phyloP scores from a whole-genome alignment of 2,888 invertebrate species.

The Trilocha varians region DNA sequence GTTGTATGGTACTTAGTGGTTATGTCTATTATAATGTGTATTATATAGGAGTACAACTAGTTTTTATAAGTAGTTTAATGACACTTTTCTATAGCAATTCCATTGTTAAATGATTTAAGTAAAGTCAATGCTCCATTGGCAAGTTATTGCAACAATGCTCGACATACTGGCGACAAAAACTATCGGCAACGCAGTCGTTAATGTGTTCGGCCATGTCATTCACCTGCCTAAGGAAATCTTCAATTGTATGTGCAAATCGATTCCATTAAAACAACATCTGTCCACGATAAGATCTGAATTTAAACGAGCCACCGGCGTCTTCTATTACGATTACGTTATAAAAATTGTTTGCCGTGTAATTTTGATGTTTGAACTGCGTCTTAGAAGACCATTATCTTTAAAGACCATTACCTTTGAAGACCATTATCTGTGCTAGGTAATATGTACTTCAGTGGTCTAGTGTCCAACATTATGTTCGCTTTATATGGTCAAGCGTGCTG shows the following conservation, averaged over 20 bases:
- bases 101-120: background rate
- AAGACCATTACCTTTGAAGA: too few species aligned
- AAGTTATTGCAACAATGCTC: slow-evolving; percentile 30
- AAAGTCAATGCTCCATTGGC: slow-evolving; percentile 24
- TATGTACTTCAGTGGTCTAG: background rate
- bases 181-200: slow-evolving; percentile 12
- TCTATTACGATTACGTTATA: slow-evolving; percentile 14
- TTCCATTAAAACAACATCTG: slow-evolving; percentile 1
- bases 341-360: slow-evolving; percentile 3
- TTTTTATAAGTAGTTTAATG: background rate
- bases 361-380: too few species aligned
- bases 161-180: slow-evolving; percentile 35
- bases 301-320: slow-evolving; percentile 11
- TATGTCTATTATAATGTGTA: too few species aligned
- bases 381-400: too few species aligned
- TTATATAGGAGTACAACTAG: too few species aligned
- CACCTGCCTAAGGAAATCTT: slow-evolving; percentile 39
- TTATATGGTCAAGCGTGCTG: too few species aligned
- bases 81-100: background rate
- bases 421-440: too few species aligned
- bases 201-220: slow-evolving; percentile 32
- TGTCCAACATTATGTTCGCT: background rate
- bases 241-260: background rate
- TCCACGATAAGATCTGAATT: slow-evolving; percentile 1
- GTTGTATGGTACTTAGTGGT: too few species aligned